Conservation (phyloP, 2,113 vertebrate genomes). For the Brachyhypopomus occidentalis region DNA sequence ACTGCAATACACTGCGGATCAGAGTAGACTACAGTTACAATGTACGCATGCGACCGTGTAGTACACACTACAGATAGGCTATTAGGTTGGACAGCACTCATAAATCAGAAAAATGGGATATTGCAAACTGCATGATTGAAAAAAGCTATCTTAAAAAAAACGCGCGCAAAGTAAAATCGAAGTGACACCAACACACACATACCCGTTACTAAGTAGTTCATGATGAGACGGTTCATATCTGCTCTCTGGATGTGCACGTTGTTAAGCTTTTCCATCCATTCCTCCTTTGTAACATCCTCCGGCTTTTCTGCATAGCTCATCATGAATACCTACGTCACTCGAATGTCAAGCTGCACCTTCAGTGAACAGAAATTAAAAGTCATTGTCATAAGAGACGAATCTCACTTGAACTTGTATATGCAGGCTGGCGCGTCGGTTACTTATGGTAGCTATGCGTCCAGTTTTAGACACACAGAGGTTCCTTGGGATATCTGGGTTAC, state of each 20-base stretch:
- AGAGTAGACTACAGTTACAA: too few species aligned
- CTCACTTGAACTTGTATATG: too few species aligned
- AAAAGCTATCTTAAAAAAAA: too few species aligned
- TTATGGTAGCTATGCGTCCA: too few species aligned
- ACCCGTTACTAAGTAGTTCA: constrained; percentile 99
- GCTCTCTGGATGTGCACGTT: constrained; percentile 97
- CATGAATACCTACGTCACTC: constrained; percentile 72
- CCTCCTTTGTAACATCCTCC: constrained; percentile 97
- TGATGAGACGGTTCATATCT: constrained; percentile 98
- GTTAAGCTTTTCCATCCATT: constrained; percentile 98
- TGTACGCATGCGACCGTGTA: too few species aligned
- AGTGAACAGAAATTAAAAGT: too few species aligned
- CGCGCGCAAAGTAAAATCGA: background rate
- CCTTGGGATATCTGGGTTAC: too few species aligned
- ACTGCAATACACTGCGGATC: too few species aligned
- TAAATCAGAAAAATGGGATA: background rate
- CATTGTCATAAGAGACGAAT: background rate
- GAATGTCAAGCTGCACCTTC: background rate
- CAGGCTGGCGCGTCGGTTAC: too few species aligned
- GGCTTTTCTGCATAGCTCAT: constrained; percentile 99
- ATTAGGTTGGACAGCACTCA: background rate
- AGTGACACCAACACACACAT: constrained; percentile 23
- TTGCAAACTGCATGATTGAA: background rate
- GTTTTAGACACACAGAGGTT: too few species aligned
- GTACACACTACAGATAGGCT: background rate